A percentile compares a stretch with the other conserved stretches of the same genome.
Conservation (phyloP, 2,797 vertebrate species). For the Tangara arthus region DNA sequence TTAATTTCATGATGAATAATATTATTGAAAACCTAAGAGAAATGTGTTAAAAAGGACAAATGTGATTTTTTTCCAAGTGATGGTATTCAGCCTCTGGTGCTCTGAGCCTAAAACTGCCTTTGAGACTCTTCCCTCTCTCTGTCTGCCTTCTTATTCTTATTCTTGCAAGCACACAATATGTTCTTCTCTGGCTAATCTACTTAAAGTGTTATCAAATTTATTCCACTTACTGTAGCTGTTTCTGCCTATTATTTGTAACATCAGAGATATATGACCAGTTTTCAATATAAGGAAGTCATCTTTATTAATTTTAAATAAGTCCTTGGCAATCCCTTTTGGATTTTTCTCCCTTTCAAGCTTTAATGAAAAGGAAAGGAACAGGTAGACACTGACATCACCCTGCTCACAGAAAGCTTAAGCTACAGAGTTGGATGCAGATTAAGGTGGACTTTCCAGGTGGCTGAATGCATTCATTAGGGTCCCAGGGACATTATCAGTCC, state of each 20-base stretch:
- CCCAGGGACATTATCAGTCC: background rate
- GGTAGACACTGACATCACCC: background rate
- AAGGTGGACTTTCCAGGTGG: background rate
- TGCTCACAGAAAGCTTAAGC: background rate
- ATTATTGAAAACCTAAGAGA: slow-evolving; percentile 25
- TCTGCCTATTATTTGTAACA: slow-evolving; percentile 7
- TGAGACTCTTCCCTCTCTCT: background rate
- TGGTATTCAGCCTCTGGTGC: background rate
- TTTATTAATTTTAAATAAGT: slow-evolving; percentile 13
- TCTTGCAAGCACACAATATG: background rate
- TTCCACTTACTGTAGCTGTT: background rate
- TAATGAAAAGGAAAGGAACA: background rate
- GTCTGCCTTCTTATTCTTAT: background rate
- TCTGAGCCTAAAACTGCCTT: slow-evolving; percentile 19
- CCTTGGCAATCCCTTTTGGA: background rate
- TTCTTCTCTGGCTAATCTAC: slow-evolving; percentile 34
- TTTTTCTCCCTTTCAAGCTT: background rate
- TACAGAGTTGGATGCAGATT: background rate
- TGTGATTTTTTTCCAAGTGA: background rate
- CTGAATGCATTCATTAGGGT: background rate
- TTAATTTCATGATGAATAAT: slow-evolving; percentile 26
- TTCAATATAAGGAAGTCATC: background rate
- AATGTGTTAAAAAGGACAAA: slow-evolving; percentile 25
- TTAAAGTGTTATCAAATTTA: slow-evolving; percentile 21
- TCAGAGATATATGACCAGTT: background rate